A percentile compares a stretch with the other conserved stretches of the same genome.
phyloP scores from a whole-genome alignment of 2,797 vertebrate species.

The Kryptolebias ocellatus region DNA sequence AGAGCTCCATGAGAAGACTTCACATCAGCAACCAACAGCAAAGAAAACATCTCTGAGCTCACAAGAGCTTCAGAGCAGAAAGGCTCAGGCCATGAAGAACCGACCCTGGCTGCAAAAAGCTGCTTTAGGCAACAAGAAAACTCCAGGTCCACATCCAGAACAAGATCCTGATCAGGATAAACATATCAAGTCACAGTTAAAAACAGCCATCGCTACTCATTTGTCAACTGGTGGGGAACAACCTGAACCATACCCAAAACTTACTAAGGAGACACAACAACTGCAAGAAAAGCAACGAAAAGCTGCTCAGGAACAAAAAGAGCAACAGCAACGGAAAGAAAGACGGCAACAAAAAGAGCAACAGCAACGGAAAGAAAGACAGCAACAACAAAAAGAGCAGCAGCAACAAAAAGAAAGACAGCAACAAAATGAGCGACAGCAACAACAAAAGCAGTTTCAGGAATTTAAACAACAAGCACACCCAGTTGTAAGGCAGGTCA shows the following conservation, averaged over 20 bases:
- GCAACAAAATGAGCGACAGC: neutral
- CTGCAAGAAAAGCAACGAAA: conserved; percentile 23
- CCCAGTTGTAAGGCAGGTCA: conserved; percentile 15
- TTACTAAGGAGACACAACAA: conserved; percentile 9
- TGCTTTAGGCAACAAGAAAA: conserved; percentile 23
- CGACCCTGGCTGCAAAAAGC: conserved; percentile 82
- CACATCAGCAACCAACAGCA: conserved; percentile 37
- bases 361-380: neutral
- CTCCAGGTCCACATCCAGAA: conserved; percentile 14
- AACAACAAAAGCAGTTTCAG: conserved; percentile 7
- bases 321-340: conserved; percentile 10
- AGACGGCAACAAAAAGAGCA: too few relatives aligned
- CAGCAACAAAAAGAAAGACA: conserved; percentile 3
- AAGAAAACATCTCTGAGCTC: conserved; percentile 47
- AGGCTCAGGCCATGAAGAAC: conserved; percentile 70
- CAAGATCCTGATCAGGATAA: conserved; percentile 7
- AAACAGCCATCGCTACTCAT: neutral
- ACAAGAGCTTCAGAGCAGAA: conserved; percentile 68
- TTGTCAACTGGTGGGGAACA: conserved; percentile 5
- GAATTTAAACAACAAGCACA: conserved; percentile 17
- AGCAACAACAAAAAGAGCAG: conserved; percentile 10
- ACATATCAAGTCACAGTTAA: conserved; percentile 29
- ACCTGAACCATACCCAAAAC: conserved; percentile 15
- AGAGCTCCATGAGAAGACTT: conserved; percentile 28
- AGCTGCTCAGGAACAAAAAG: conserved; percentile 15